Base-by-base conservation (phyloP, 2,888 invertebrate genomes). In the Platycheirus rosarum region DNA sequence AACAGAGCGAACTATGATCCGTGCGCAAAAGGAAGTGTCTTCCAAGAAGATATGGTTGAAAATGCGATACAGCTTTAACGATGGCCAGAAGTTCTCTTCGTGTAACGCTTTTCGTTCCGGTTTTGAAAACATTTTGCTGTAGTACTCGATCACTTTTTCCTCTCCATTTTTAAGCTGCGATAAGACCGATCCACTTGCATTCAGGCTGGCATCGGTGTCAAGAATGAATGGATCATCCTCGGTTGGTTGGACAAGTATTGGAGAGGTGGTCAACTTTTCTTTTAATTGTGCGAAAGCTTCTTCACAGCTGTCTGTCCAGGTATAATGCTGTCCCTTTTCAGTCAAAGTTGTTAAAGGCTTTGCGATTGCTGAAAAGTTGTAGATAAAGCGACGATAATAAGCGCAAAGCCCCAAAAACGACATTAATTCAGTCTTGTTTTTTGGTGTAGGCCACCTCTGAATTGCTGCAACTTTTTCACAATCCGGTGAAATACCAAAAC, bases 81-180 rank as follows among this genome's bases (percentile, higher is more conserved):
- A 86, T 62, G 11, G 87, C 86, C n/a, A 87, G 63, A 0, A 85
- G 44, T 65, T 86, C 84, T 20, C 46, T 4, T 0, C 68, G 32
- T 3, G 44, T 53, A 11, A 55, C 55, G 26, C 66, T 53, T 53
- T 53, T 4, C 14, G n/a, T 18, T 53, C 53, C 0, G 40, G 32
- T 68, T 13, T 48, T 6, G 42, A 42, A 23, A 55, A 55, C 13
- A 20, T 55, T 32, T 74, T 51, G 13, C 85, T 86, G 9, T 57
- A 71, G 60, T 82, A 85, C n/a, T 68, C 76, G 13, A 85, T 68
- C 1, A 55, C 55, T n/a, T 68, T 55, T 14, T 44, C 68, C 11
- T 55, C 44, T 8, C 44, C 35, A 6, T 53, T 18, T n/a, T 66
- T 29, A 1, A 37, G 8, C 8, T 53, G 42, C 0, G 51, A 66